Evolutionary conservation across 2,113 vertebrate species (phyloP).

Genomic region (Astur gentilis): DNA sequence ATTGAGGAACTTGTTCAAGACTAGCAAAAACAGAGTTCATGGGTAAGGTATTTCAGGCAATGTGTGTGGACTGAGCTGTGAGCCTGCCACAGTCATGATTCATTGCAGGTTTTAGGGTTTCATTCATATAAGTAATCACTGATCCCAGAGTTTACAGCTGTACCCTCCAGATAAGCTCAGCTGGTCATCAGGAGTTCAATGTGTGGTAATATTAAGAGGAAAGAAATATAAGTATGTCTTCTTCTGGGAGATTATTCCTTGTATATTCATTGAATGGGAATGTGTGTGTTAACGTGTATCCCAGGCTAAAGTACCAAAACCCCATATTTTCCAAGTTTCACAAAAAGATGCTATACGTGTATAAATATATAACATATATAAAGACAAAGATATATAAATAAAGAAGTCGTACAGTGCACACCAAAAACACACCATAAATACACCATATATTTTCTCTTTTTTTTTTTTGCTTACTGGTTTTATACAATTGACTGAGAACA

Average conservation of each 20-base stretch:
- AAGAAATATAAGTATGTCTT: neutral
- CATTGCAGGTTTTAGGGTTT: neutral
- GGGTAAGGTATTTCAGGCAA: neutral
- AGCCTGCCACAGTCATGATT: neutral
- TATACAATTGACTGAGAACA: neutral
- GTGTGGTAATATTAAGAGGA: neutral
- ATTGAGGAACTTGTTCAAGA: neutral
- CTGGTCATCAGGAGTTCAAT: neutral
- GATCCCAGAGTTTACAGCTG: neutral
- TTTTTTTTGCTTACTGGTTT: neutral
- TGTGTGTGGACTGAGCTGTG: neutral
- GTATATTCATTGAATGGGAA: neutral
- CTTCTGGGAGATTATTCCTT: neutral
- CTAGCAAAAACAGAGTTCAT: neutral
- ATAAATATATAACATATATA: no score
- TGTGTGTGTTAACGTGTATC: rapidly evolving
- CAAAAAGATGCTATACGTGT: neutral
- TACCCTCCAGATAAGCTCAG: neutral
- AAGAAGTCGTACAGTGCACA: neutral
- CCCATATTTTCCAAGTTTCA: neutral
- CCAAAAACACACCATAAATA: neutral
- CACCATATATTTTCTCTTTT: neutral
- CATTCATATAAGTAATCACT: neutral
- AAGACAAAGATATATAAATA: neutral
- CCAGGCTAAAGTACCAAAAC: neutral